A percentile compares a stretch with the other conserved stretches of the same genome.
phyloP scores from a whole-genome alignment of 2,113 vertebrate genomes.

The Bungarus multicinctus region DNA sequence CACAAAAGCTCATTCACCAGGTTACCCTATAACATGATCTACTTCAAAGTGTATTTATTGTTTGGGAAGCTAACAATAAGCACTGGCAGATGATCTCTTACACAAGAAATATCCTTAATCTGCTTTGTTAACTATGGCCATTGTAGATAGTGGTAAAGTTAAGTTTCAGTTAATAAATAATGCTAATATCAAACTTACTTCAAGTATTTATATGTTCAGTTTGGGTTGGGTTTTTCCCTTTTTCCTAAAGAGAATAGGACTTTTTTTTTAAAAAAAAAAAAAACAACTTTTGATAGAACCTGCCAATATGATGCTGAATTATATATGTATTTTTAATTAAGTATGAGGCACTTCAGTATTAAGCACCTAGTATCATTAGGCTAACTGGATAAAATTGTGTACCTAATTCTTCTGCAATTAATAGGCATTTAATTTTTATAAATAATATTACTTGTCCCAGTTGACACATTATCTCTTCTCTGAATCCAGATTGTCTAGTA shows the following conservation, averaged over 20 bases:
- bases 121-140: background rate
- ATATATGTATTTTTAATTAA: background rate
- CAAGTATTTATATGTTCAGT: background rate
- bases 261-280: too few relatives aligned
- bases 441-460: constrained; percentile 21
- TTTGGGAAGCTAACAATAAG: constrained; percentile 56
- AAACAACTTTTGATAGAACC: background rate
- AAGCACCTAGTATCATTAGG: background rate
- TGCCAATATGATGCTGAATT: constrained; percentile 23
- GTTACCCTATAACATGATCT: constrained; percentile 65
- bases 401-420: background rate
- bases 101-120: background rate
- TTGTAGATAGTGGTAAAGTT: background rate
- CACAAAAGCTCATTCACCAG: constrained; percentile 72
- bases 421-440: background rate
- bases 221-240: background rate
- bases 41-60: constrained; percentile 70
- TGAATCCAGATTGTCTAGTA: constrained; percentile 10
- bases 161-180: constrained; percentile 7
- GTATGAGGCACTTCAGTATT: background rate
- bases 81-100: constrained; percentile 32
- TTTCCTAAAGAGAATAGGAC: background rate
- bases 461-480: constrained; percentile 23
- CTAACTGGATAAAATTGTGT: background rate
- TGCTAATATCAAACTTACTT: background rate